A percentile compares a stretch with the other conserved stretches of the same genome.
Evolutionary conservation across 2,888 invertebrate species (phyloP).

Genomic region (Ormyrus thymus): DNA sequence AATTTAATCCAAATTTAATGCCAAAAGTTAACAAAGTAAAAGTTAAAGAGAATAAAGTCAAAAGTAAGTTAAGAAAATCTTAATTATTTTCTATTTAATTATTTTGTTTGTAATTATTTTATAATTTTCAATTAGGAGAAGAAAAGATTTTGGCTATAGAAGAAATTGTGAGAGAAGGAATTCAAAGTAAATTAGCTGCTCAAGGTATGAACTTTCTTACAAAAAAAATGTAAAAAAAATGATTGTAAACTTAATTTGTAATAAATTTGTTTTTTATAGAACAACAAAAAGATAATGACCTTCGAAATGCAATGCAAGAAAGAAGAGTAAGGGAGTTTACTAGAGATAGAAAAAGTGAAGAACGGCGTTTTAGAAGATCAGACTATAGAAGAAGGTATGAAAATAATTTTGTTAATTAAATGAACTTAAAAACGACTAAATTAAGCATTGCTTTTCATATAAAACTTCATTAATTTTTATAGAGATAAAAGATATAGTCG

Average conservation of each 20-base stretch:
- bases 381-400: slow-evolving; percentile 46
- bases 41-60: slow-evolving; percentile 56
- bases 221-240: slow-evolving; percentile 13
- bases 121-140: slow-evolving; percentile 57
- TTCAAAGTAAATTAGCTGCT: slow-evolving; percentile 65
- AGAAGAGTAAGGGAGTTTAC: slow-evolving; percentile 61
- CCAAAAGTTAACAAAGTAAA: slow-evolving; percentile 64
- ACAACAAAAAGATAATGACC: slow-evolving; percentile 33
- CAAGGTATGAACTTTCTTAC: slow-evolving; percentile 53
- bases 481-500: slow-evolving; percentile 52
- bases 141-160: slow-evolving; percentile 72
- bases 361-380: slow-evolving; percentile 46
- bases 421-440: not conserved
- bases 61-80: slow-evolving; percentile 42
- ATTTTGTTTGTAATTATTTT: slow-evolving; percentile 7
- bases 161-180: slow-evolving; percentile 72
- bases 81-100: slow-evolving; percentile 17
- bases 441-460: not conserved
- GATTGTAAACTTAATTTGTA: slow-evolving; percentile 6
- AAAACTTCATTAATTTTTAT: slow-evolving; percentile 4
- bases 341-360: slow-evolving; percentile 61
- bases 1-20: slow-evolving; percentile 65
- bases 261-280: slow-evolving; percentile 34
- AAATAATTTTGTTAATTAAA: not conserved
- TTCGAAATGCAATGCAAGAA: slow-evolving; percentile 50